Conservation (phyloP, 1,140 invertebrate species). For the Cyclina sinensis region DNA sequence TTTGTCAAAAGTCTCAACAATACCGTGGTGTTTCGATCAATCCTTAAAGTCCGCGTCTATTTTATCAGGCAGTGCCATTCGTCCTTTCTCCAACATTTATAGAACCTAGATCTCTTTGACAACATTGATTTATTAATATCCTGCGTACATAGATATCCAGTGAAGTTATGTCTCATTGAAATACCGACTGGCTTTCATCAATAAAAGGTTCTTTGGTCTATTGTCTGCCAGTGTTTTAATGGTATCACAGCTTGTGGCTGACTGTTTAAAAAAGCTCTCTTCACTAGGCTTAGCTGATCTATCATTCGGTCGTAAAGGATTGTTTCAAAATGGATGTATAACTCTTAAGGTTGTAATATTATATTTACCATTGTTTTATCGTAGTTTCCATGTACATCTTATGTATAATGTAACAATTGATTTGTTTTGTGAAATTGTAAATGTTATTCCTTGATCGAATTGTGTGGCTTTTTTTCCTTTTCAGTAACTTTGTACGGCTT, state of each 20-base stretch:
- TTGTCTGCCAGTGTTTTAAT: background rate
- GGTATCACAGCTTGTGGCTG: too few relatives aligned
- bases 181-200: background rate
- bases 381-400: background rate
- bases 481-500: too few relatives aligned
- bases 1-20: background rate
- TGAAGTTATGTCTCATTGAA: background rate
- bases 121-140: conserved; percentile 19
- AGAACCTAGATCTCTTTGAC: background rate
- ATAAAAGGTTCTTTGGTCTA: background rate
- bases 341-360: background rate
- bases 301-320: background rate
- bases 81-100: background rate
- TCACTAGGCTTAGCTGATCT: too few relatives aligned
- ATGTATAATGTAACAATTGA: too few relatives aligned
- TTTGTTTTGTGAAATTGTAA: too few relatives aligned
- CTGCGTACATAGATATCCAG: background rate
- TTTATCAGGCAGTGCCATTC: background rate
- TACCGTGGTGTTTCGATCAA: background rate
- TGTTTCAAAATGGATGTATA: background rate
- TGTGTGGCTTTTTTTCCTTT: too few relatives aligned
- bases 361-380: background rate
- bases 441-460: too few relatives aligned
- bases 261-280: too few relatives aligned
- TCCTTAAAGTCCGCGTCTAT: background rate